These are phyloP conservation scores for Pentamera pediparva DNA, from an alignment of 53 echinoderm and acorn worm genomes.

Conservation along the genomic window DNA sequence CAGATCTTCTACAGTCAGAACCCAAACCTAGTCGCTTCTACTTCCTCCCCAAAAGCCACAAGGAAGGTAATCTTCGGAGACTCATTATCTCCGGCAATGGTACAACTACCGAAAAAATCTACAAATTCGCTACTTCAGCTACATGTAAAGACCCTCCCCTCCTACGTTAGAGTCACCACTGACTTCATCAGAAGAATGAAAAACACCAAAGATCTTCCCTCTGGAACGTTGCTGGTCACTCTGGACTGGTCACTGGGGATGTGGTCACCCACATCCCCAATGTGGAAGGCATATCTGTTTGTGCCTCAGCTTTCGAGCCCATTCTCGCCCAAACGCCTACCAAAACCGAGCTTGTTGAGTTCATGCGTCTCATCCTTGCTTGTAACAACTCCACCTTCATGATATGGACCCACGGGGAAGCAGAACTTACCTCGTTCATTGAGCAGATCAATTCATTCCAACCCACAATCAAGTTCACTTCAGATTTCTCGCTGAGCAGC, in stretches of 20 bases:
- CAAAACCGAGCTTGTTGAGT: too few relatives aligned
- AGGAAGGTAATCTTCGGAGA: background rate
- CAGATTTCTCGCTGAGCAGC: background rate
- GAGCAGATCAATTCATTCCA: background rate
- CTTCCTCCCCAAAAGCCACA: slow-evolving; percentile 1
- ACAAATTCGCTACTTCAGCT: background rate
- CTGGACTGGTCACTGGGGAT: background rate
- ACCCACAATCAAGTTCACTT: background rate
- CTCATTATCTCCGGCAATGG: too few relatives aligned
- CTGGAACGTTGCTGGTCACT: background rate
- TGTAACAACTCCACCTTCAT: too few relatives aligned
- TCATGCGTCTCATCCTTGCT: too few relatives aligned
- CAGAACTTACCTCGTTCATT: too few relatives aligned
- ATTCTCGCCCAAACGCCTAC: too few relatives aligned
- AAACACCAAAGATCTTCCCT: background rate
- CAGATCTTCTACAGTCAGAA: background rate
- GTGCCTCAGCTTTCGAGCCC: too few relatives aligned
- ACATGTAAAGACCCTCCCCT: too few relatives aligned
- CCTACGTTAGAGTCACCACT: background rate
- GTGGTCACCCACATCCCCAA: background rate
- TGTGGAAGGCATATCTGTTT: background rate
- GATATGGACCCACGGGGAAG: too few relatives aligned
- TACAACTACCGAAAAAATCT: too few relatives aligned
- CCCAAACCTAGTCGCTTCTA: background rate
- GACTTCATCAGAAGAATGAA: background rate